These are phyloP conservation scores for Lates japonicus DNA, from an alignment of 2,797 vertebrate species.

Conservation along the genomic window DNA sequence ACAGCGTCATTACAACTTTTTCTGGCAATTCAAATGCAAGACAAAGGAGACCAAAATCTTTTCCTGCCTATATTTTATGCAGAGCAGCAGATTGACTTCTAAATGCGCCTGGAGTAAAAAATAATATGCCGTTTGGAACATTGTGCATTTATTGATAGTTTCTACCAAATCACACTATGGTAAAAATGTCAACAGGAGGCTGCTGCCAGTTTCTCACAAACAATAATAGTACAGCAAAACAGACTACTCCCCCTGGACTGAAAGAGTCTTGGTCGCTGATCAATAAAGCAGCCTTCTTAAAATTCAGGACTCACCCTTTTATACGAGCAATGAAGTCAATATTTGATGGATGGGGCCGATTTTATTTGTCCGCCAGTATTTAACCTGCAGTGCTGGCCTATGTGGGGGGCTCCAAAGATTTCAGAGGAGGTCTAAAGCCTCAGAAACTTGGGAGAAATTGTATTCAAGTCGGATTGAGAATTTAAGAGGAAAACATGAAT, in stretches of 20 bases:
- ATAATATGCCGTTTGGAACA: conserved; percentile 10
- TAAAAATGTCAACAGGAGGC: conserved; percentile 42
- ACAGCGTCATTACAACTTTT: not conserved
- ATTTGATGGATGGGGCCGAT: conserved; percentile 76
- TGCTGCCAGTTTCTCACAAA: conserved; percentile 52
- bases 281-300: conserved; percentile 70
- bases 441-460: conserved; percentile 24
- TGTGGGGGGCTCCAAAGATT: conserved; percentile 23
- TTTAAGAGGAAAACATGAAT: not conserved
- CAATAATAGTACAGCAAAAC: conserved; percentile 47
- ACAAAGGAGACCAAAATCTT: not conserved
- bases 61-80: not conserved
- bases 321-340: conserved; percentile 70
- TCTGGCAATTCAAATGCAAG: not conserved
- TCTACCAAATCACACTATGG: conserved; percentile 4
- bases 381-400: conserved; percentile 55
- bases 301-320: conserved; percentile 68
- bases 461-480: conserved; percentile 21
- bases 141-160: conserved; percentile 28
- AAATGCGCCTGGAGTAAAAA: not conserved
- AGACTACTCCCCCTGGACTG: conserved; percentile 26
- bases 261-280: conserved; percentile 49
- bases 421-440: conserved; percentile 30
- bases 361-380: conserved; percentile 66
- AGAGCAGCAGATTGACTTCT: conserved; percentile 4